Evolutionary conservation across 1,140 invertebrate genomes (phyloP), one percentile per base, ranked within the genome.

Genomic region (Rhagoletis pomonella): DNA sequence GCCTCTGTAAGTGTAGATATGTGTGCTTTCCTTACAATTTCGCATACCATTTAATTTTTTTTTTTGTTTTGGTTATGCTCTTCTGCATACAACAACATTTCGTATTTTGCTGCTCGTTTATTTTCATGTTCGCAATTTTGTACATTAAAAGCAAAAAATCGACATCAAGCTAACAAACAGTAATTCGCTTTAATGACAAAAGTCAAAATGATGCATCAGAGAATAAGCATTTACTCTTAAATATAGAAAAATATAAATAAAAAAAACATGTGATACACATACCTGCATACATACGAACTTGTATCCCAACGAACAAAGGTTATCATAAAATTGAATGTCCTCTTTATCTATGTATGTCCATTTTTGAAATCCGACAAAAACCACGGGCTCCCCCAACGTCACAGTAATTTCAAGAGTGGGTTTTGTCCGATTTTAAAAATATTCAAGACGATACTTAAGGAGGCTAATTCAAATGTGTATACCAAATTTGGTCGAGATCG

Each of bases 161-260:
- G 29, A 67, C n/a, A 67, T 67, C 2, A 67, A 50, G 47, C 47
- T 47, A 73, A n/a, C 64, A 42, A 73, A 47, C 47, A 81, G 73
- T 81, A 81, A 81, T 81, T 81, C 47, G 73, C 73, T 81, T 81
- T 50, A 81, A 81, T 81, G 73, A 50, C 47, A 81, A 81, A 81
- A 81, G 73, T 81, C 73, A 81, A 81, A 81, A 81, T 55, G 73
- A 29, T 81, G 73, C 47, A 73, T 42, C 67, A 73, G 67, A 55
- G 73, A 81, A 55, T 55, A 55, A 55, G 47, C 47, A 44, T 47
- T 73, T 39, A 42, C 39, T 42, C 12, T 44, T 14, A 73, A 73
- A 81, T 55, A 55, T 47, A 55, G 14, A 81, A 81, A 81, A 19
- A 55, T 17, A 77, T 0, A 77, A 55, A 55, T 55, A 55, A 1